Evolutionary conservation across 2,888 invertebrate species (phyloP).

Genomic region (Agrilus cyanescens): DNA sequence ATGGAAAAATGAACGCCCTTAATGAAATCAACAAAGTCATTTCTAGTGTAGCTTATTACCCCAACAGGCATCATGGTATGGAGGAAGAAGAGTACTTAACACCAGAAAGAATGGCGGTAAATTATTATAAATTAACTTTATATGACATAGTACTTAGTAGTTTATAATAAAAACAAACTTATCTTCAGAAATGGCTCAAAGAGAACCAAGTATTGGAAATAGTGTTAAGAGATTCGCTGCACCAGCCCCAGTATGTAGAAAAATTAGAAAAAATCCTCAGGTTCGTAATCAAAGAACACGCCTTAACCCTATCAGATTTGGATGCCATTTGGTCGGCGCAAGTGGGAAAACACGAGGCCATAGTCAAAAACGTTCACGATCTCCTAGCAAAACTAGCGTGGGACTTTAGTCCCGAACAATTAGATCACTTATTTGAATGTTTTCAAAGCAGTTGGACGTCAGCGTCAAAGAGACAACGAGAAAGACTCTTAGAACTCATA

Average conservation of each 20-base stretch:
- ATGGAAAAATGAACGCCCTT: constrained; percentile 97
- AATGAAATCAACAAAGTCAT: constrained; percentile 97
- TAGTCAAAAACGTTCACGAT: constrained; percentile 96
- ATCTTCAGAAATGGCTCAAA: constrained; percentile 79
- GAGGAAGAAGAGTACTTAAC: constrained; percentile 88
- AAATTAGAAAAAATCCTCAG: constrained; percentile 94
- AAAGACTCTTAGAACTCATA: constrained; percentile 88
- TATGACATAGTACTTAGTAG: background rate
- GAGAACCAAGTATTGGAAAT: constrained; percentile 92
- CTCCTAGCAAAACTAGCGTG: constrained; percentile 91
- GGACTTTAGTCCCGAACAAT: constrained; percentile 95
- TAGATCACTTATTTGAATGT: constrained; percentile 94
- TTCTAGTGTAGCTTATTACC: constrained; percentile 80
- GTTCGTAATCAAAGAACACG: constrained; percentile 90
- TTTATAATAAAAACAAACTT: background rate
- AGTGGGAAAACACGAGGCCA: constrained; percentile 95
- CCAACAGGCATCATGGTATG: constrained; percentile 57
- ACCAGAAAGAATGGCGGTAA: constrained; percentile 86
- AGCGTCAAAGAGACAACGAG: constrained; percentile 90
- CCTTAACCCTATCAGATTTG: constrained; percentile 78
- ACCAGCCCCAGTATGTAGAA: constrained; percentile 96
- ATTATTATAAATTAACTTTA: constrained; percentile 24
- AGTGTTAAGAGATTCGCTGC: constrained; percentile 87
- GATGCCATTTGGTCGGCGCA: constrained; percentile 97
- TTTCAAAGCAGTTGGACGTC: constrained; percentile 91